phyloP scores from a whole-genome alignment of 2,888 invertebrate species.

The Microchrysa polita region DNA sequence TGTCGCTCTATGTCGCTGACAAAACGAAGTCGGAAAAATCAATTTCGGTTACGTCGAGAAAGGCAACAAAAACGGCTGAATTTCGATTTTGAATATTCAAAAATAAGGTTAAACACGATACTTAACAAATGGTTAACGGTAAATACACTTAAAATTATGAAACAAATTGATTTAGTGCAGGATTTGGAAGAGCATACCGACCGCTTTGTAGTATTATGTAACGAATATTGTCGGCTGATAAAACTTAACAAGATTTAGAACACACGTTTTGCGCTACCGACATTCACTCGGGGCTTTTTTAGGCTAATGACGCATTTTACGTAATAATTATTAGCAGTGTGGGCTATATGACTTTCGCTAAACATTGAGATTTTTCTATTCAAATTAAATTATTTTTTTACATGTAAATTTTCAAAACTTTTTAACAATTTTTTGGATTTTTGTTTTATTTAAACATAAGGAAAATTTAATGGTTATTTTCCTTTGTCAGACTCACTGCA shows the following conservation, averaged over 20 bases:
- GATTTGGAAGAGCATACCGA: constrained; percentile 4
- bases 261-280: constrained; percentile 19
- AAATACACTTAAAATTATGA: no score
- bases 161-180: constrained; percentile 7
- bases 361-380: background rate
- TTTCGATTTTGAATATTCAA: no score
- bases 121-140: no score
- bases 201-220: constrained; percentile 33
- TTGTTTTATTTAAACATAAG: no score
- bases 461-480: no score
- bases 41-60: no score
- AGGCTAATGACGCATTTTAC: constrained; percentile 21
- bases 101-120: no score
- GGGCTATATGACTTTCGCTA: background rate
- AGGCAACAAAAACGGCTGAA: no score
- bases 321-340: constrained; percentile 3
- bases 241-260: background rate
- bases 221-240: constrained; percentile 2
- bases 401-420: background rate
- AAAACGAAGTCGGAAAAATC: no score
- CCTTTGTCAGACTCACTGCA: background rate
- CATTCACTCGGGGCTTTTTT: background rate
- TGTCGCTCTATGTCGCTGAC: no score
- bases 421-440: background rate
- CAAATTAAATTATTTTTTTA: background rate